These are phyloP conservation scores for Coilia nasus DNA, from an alignment of 2,797 vertebrate genomes.

Conservation along the genomic window DNA sequence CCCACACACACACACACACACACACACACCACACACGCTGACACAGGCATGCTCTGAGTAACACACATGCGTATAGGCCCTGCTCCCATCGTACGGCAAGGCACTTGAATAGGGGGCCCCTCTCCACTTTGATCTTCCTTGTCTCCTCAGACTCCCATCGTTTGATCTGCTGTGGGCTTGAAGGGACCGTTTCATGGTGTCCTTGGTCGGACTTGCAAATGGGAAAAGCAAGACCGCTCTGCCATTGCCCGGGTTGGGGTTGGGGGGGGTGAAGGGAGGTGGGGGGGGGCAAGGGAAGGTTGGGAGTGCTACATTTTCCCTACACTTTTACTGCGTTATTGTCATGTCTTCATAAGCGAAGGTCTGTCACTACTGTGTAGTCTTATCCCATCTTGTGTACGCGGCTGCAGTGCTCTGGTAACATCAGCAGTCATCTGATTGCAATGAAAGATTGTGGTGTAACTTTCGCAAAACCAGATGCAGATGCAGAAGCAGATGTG, in stretches of 20 bases:
- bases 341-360: not conserved
- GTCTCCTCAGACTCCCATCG: conserved; percentile 9
- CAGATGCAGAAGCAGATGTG: conserved; percentile 53
- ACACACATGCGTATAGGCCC: not conserved
- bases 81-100: conserved; percentile 11
- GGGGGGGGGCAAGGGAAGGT: no score
- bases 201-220: conserved; percentile 11
- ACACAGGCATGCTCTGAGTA: not conserved
- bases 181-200: conserved; percentile 16
- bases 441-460: conserved; percentile 24
- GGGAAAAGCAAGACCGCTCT: not conserved
- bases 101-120: conserved; percentile 30
- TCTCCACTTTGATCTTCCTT: conserved; percentile 50
- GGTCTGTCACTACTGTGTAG: conserved; percentile 10
- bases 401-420: not conserved
- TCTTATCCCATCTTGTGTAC: conserved; percentile 7
- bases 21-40: not conserved
- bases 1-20: not conserved
- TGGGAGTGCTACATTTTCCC: not conserved
- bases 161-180: conserved; percentile 18
- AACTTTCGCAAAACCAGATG: conserved; percentile 49
- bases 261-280: not conserved
- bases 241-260: not conserved
- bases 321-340: not conserved
- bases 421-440: conserved; percentile 16